A percentile compares a stretch with the other conserved stretches of the same genome.
phyloP scores from a whole-genome alignment of 2,113 vertebrate genomes.

The Mastomys natalensis region DNA sequence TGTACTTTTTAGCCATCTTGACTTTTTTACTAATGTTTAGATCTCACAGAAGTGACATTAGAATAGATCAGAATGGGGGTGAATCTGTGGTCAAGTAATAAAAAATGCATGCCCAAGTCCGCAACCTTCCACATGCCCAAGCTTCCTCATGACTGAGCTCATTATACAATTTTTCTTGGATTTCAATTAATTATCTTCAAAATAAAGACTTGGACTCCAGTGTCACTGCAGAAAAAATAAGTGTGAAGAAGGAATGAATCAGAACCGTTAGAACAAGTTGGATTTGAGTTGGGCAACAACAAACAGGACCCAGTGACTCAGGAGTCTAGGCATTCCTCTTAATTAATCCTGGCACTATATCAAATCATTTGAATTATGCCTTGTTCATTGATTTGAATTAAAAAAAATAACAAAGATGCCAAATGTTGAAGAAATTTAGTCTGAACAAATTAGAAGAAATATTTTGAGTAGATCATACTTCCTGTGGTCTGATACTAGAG shows the following conservation, averaged over 20 bases:
- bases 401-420: constrained; percentile 12
- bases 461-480: constrained; percentile 45
- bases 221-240: constrained; percentile 55
- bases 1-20: not conserved
- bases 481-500: constrained; percentile 8
- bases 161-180: constrained; percentile 33
- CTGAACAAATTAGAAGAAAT: constrained; percentile 47
- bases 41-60: not conserved
- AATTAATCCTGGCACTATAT: constrained; percentile 60
- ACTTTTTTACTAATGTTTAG: not conserved
- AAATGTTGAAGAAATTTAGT: constrained; percentile 59
- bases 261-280: constrained; percentile 56
- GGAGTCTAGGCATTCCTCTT: constrained; percentile 37
- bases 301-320: constrained; percentile 44
- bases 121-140: not conserved
- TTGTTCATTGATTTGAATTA: constrained; percentile 43
- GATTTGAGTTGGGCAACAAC: constrained; percentile 26
- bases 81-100: constrained; percentile 40
- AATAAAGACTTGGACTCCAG: constrained; percentile 29
- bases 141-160: constrained; percentile 3
- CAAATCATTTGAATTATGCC: constrained; percentile 62
- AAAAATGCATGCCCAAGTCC: not conserved
- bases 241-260: constrained; percentile 49
- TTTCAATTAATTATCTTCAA: constrained; percentile 66
- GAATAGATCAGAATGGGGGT: not conserved